Conservation (phyloP, 2,888 invertebrate genomes). For the Rhabditoides inermis region DNA sequence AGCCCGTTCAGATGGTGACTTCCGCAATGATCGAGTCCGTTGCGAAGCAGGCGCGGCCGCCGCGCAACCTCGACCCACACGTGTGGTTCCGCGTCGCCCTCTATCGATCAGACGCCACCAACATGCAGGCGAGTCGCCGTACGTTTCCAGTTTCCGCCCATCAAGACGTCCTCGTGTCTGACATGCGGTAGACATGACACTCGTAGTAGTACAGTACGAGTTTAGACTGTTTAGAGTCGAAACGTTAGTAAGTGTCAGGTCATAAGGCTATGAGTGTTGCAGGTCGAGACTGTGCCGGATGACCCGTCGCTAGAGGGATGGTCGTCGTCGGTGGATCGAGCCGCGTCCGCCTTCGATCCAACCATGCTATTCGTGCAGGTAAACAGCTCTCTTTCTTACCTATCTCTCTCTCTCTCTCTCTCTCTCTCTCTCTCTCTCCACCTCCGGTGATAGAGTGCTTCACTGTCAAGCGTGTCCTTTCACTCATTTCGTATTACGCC, state of each 20-base stretch:
- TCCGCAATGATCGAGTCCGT: slow-evolving; percentile 25
- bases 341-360: slow-evolving; percentile 45
- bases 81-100: slow-evolving; percentile 47
- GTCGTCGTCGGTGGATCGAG: slow-evolving; percentile 37
- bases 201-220: too few relatives aligned
- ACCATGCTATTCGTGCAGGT: slow-evolving; percentile 43
- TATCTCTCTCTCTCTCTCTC: background rate
- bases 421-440: too few relatives aligned
- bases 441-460: too few relatives aligned
- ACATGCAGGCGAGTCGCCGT: slow-evolving; percentile 5
- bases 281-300: slow-evolving; percentile 39
- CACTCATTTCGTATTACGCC: too few relatives aligned
- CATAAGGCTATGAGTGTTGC: too few relatives aligned
- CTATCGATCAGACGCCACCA: slow-evolving; percentile 4
- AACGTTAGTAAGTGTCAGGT: too few relatives aligned
- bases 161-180: too few relatives aligned
- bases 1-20: slow-evolving; percentile 18
- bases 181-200: too few relatives aligned
- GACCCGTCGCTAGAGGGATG: slow-evolving; percentile 29
- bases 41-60: slow-evolving; percentile 22
- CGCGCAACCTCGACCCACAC: slow-evolving; percentile 24
- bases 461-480: too few relatives aligned
- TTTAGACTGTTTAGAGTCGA: too few relatives aligned
- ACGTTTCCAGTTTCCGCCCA: too few relatives aligned
- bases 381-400: background rate